Evolutionary conservation across 1,140 invertebrate species (phyloP), one percentile per base, ranked within the genome.

Genomic region (Brachionus angularis): DNA sequence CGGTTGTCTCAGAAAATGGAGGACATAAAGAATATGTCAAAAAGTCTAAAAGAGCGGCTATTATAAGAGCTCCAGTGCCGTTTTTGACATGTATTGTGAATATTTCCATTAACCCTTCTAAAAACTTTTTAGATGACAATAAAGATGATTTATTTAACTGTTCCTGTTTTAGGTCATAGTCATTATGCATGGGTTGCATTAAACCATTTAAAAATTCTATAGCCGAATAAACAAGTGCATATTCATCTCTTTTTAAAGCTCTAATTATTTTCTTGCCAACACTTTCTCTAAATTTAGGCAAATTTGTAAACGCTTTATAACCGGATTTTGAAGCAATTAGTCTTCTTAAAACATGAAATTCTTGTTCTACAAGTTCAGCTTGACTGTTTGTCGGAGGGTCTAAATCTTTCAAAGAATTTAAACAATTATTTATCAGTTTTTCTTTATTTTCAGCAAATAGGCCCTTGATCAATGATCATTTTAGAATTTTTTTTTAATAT

Each of bases 391-490:
- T 83, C 69, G 89, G 85, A 75, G 88, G 81, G 79, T 89, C 85
- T 80, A 87, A 85, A 76, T 85, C 87, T 5, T 91, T 85, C 67
- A 94, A 84, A 5, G 87, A 85, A 77, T 87, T 88, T 74, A 91
- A 79, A 36, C 89, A 91, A 72, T 83, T 86, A 74, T 87, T 87
- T 75, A 98, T 98, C 49, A 96, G 83, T 80, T 95, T 95, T 80
- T 97, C 95, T 82, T 98, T 98, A 81, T 97, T 99, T 82, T 98
- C 94, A 10, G 93, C 88, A 86, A 98, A 98, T 64, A 98, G 84
- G 73, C 92, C 88, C 88, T 91, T 79, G 53, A 84, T 80, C 79
- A 81, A 47, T 76, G 75, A 73, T 47, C 3, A 72, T n/a, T 46
- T 55, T 14, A 33, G 29, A 69, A 5, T 31, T 33, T 27, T 31